A percentile compares a stretch with the other conserved stretches of the same genome.
phyloP scores from a whole-genome alignment of 2,113 vertebrate species.

The Pelecanoides urinatrix region DNA sequence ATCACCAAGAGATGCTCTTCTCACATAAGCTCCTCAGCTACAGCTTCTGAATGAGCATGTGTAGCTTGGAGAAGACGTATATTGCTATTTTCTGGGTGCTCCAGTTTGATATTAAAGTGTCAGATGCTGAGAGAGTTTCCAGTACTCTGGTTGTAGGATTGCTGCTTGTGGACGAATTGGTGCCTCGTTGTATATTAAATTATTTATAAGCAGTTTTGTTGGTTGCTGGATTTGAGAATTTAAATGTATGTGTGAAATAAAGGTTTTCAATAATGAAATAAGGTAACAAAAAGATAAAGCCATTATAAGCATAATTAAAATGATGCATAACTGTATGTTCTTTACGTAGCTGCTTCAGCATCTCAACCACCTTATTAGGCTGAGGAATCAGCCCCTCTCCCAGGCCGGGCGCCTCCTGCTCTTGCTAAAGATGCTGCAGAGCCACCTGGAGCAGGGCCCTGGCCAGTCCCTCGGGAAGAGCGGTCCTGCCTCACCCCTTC shows the following conservation, averaged over 20 bases:
- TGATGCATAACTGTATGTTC: background rate
- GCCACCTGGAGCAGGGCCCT: background rate
- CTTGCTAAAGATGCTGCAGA: background rate
- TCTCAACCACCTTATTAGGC: background rate
- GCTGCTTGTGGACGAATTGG: background rate
- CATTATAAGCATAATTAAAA: conserved; percentile 33
- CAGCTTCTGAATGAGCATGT: background rate
- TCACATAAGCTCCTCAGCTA: background rate
- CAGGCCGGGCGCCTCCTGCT: background rate
- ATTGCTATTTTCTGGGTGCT: background rate
- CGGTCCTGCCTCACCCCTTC: background rate
- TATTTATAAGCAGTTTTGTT: background rate
- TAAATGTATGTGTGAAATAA: background rate
- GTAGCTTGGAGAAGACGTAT: background rate
- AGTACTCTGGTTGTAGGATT: background rate
- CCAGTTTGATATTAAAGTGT: background rate
- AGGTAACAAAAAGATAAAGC: conserved; percentile 7
- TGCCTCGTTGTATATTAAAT: background rate
- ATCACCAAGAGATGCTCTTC: conserved; percentile 2
- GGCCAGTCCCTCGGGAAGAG: background rate
- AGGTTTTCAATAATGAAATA: conserved; percentile 43
- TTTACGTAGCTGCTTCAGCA: background rate
- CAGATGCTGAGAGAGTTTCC: background rate
- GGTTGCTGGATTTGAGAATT: background rate
- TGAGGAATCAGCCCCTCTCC: background rate